Base-by-base conservation (phyloP, 2,888 invertebrate genomes). In the Nemapogon koenigi region DNA sequence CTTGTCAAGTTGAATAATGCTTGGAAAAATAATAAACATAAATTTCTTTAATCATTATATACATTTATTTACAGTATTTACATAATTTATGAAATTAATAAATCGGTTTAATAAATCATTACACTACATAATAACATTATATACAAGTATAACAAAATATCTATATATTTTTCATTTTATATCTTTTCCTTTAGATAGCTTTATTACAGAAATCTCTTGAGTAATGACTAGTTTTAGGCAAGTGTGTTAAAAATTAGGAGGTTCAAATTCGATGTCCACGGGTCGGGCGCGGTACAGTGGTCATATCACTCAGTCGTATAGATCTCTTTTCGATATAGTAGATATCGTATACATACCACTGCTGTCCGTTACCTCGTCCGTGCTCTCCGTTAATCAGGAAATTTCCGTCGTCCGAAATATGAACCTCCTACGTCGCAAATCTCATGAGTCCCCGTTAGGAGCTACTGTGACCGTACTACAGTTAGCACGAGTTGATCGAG, bases 391-490 rank as follows among this genome's bases (percentile, higher is more conserved):
- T 52, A 73, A 76, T 78, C 78, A 78, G 63, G 78, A 78, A 60
- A 73, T 61, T 49, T 78, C 71, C 19, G 62, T 57, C 33, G 68
- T 67, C 48, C 73, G 71, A 41, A 70, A 61, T 30, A 71, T 57
- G 54, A 69, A 66, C 45, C 68, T 64, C 38, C 73, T 68, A 41
- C 66, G 68, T 35, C 63, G 66, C 57, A 66, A 55, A 40, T 68
- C 66, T 80, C 80, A 80, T 60, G 73, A 73, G 38, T 79, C 78
- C 6, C 69, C 76, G 43, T 78, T 78, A 4, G 79, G 76, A 0
- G 79, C 72, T 57, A 70, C 62, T 0, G 80, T 80, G n/a, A 78
- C 72, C 7, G 81, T 81, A 65, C 79, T 81, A 66, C 76, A 80
- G 59, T 79, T 79, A 36, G 80, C 81, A 10, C 81, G 71, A 2